A percentile compares a stretch with the other conserved stretches of the same genome.
phyloP scores from a whole-genome alignment of 2,113 vertebrate species.

The Gnathochromis pfefferi region DNA sequence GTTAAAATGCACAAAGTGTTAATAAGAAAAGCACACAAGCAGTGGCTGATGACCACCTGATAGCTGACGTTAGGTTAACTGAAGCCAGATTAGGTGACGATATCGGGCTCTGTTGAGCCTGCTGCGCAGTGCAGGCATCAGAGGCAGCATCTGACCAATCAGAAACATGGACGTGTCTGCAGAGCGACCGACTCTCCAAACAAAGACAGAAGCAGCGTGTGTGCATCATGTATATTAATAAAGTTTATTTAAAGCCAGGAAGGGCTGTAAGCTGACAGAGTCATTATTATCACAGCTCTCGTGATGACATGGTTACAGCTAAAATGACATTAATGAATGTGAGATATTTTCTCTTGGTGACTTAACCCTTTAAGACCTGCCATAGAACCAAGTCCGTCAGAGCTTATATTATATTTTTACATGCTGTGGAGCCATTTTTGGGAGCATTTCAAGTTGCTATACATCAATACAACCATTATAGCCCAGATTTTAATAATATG shows the following conservation, averaged over 20 bases:
- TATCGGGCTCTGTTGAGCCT: rapidly evolving
- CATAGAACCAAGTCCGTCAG: no score
- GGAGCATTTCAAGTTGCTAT: no score
- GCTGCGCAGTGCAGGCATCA: background rate
- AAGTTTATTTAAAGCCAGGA: background rate
- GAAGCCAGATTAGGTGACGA: background rate
- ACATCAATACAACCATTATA: no score
- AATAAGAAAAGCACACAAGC: background rate
- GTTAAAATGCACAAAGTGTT: background rate
- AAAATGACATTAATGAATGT: background rate
- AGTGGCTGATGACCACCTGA: background rate
- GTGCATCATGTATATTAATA: background rate
- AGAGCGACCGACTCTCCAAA: background rate
- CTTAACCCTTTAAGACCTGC: no score
- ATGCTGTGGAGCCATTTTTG: no score
- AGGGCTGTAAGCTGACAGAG: background rate
- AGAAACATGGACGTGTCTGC: background rate
- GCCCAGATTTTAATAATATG: no score
- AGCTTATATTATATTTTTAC: no score
- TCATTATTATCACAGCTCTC: background rate
- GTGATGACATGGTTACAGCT: rapidly evolving
- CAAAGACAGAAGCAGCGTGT: background rate
- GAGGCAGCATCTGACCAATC: background rate
- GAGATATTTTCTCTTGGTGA: background rate
- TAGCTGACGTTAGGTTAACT: background rate